Evolutionary conservation across 2,113 vertebrate species (phyloP), one percentile per base, ranked within the genome.

Genomic region (Silurus asotus): DNA sequence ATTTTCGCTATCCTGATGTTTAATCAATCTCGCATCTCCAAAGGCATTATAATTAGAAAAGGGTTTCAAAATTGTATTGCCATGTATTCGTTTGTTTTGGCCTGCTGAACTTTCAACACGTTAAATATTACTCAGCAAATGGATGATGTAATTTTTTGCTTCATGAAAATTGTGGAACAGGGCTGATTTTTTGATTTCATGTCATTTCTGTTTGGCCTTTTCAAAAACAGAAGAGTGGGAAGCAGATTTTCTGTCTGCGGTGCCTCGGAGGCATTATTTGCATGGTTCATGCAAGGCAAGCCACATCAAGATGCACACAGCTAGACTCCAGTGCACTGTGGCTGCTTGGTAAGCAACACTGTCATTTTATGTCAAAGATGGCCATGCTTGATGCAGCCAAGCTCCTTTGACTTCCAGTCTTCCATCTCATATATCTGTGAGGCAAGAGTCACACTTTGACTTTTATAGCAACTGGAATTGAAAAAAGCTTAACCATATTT

Each of bases 331-430:
- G 53, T 28, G 62, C 61, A 7, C 86, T 82, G 58, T 69, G 78
- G 76, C 19, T 58, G 62, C 64, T 82, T 53, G 74, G 70, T 65
- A 83, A 88, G 70, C 53, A 49, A 49, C 8, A n/a, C 84, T 86
- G 82, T 88, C 86, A 88, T 84, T 88, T 88, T 82, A 65, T 69
- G 86, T 90, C 86, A 86, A 51, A 89, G 77, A 86, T 69, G 58
- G 53, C 70, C 74, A 58, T 8, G 28, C 70, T 82, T 69, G 58
- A 23, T 67, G 75, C 45, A 62, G 25, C 84, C 14, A 84, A 85
- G 9, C 28, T 76, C 1, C 59, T 59, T 53, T 55, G 20, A 13
- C 23, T 62, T 53, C 48, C 81, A 59, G 37, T 48, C 69, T 58
- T 70, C 61, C 55, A 55, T 19, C 51, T 78, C 58, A 28, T 1